Evolutionary conservation across 2,797 vertebrate genomes (phyloP), one percentile per base, ranked within the genome.

Genomic region (Podarcis siculus): DNA sequence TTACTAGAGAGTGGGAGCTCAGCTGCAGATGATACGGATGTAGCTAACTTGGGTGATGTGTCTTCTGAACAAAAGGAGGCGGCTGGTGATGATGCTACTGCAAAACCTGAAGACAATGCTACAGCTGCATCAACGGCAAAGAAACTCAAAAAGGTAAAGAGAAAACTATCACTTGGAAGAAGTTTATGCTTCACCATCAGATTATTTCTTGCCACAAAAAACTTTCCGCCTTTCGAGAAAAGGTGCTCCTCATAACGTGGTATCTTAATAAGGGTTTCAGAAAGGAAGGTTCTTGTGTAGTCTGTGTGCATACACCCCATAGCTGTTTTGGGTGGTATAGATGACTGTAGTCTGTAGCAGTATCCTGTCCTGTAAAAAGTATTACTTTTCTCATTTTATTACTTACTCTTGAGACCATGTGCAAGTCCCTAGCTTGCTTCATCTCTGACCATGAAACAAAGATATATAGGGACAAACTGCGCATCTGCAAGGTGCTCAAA

Each of bases 1-100:
- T 95, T 97, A n/a, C 73, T 97, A 69, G 97, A 97, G 94, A 98
- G 96, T 30, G 96, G 97, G 69, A 97, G 97, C 90, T 98, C 97
- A 1, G 97, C 97, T 35, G 97, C 93, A 76, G 97, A 97, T 71
- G 97, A 97, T 23, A 89, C 95, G 19, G 97, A 97, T 82, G 95
- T 97, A 80, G 96, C 95, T 84, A 97, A 96, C 90, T 93, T 96
- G 93, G 89, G 94, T 15, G 97, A 97, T 88, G 94, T 97, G 73
- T 30, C 96, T 82, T 71, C 96, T 79, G 97, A 96, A 86, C 94
- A 94, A 76, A 97, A 97, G 77, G 97, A 96, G 84, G 95, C 96
- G 1, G 58, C 92, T 15, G 90, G 94, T 85, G 96, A 96, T 42
- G 96, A 96, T 87, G 89, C 86, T 17, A 12, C 93, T 12, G 32